Evolutionary conservation across 2,797 vertebrate genomes (phyloP).

Genomic region (Ciconia nigra): DNA sequence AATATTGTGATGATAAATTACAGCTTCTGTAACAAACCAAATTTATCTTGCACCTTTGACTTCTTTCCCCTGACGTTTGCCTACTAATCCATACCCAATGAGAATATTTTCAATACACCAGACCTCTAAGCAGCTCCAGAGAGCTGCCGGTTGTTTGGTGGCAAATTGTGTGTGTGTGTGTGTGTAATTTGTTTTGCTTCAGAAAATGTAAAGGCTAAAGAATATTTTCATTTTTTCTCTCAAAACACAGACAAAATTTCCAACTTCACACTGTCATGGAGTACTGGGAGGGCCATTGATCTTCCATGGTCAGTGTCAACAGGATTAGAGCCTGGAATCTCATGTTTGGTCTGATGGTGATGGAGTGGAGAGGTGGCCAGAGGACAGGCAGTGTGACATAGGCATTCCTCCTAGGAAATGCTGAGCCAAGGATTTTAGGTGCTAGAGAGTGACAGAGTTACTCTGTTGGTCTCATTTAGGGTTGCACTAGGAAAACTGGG

Average conservation of each 20-base stretch:
- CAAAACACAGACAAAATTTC: neutral
- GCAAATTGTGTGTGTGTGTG: neutral
- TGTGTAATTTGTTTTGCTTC: neutral
- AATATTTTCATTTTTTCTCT: neutral
- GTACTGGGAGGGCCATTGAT: neutral
- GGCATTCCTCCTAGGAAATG: neutral
- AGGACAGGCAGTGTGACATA: neutral
- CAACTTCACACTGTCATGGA: neutral
- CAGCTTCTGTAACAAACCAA: neutral
- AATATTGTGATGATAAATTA: constrained; percentile 17
- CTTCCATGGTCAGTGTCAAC: neutral
- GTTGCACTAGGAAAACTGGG: neutral
- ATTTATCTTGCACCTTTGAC: neutral
- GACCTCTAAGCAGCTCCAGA: neutral
- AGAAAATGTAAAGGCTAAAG: neutral
- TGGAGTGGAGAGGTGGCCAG: neutral
- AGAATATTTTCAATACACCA: neutral
- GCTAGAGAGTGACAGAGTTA: neutral
- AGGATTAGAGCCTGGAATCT: neutral
- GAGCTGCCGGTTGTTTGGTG: neutral
- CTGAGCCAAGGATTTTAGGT: neutral
- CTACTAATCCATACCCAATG: neutral
- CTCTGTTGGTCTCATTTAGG: neutral
- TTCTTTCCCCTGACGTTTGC: neutral
- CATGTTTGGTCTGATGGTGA: neutral